Percentiles rank a stretch among this genome's conserved stretches.
Conservation (phyloP, 1,140 invertebrate genomes). For the Luehdorfia chinensis region DNA sequence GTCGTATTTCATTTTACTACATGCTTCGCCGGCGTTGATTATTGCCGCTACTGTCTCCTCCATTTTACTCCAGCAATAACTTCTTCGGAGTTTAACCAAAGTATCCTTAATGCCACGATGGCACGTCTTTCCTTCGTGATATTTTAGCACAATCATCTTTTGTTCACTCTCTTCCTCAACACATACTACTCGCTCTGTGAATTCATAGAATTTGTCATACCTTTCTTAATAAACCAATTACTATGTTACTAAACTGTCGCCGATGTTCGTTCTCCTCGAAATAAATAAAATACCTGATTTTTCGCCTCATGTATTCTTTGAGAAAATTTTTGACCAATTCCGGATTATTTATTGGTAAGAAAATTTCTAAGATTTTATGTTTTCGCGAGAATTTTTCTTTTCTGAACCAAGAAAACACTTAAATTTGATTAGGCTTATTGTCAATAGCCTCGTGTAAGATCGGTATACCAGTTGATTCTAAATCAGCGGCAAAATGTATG, state of each 20-base stretch:
- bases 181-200: constrained; percentile 29
- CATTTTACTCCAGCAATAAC: constrained; percentile 29
- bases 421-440: no score
- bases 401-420: no score
- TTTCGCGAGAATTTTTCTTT: constrained; percentile 18
- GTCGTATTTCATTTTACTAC: constrained; percentile 33
- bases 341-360: constrained; percentile 19
- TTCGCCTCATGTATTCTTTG: constrained; percentile 26
- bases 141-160: constrained; percentile 25
- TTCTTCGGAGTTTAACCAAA: not conserved
- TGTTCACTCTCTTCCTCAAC: constrained; percentile 27
- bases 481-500: no score
- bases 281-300: constrained; percentile 30
- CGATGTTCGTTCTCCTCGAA: constrained; percentile 23
- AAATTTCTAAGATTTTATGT: constrained; percentile 26
- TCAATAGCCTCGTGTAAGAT: no score
- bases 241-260: constrained; percentile 19
- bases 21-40: constrained; percentile 29
- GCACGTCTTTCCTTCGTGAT: constrained; percentile 38
- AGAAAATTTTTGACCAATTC: constrained; percentile 27
- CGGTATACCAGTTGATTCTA: no score
- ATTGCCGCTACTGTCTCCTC: constrained; percentile 23
- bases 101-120: constrained; percentile 20
- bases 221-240: constrained; percentile 16
- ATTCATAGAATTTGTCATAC: constrained; percentile 22